Percentiles rank a stretch among this genome's conserved stretches.
These are phyloP conservation scores for Struthidea cinerea DNA, from an alignment of 2,113 vertebrate genomes.

Conservation along the genomic window DNA sequence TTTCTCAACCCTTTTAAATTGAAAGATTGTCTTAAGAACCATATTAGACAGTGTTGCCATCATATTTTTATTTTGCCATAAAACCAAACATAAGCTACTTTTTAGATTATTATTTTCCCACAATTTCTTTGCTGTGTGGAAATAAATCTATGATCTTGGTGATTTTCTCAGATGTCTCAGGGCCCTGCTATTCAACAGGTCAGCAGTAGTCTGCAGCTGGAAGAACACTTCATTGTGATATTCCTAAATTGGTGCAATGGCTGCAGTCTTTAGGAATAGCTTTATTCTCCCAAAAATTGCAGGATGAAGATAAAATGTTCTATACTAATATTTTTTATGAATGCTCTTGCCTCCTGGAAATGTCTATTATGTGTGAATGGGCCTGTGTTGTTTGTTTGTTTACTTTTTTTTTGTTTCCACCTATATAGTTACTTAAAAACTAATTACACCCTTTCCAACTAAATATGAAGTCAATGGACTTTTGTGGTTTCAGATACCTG, in stretches of 20 bases:
- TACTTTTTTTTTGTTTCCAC: not conserved
- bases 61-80: not conserved
- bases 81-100: not conserved
- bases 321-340: not conserved
- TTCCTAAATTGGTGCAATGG: not conserved
- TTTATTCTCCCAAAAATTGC: not conserved
- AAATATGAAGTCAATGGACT: not conserved
- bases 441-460: not conserved
- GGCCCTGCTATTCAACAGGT: not conserved
- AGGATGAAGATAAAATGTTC: not conserved
- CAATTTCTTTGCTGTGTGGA: not conserved
- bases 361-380: not conserved
- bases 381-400: not conserved
- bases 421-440: not conserved
- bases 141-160: not conserved
- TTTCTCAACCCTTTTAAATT: not conserved
- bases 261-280: not conserved
- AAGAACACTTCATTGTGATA: not conserved
- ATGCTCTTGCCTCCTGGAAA: not conserved
- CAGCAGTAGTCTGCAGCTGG: not conserved
- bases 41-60: not conserved
- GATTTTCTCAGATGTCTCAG: not conserved
- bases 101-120: not conserved
- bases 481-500: not conserved
- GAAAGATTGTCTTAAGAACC: not conserved